Conservation (phyloP, 2,797 vertebrate genomes). For the Lagodon rhomboides region DNA sequence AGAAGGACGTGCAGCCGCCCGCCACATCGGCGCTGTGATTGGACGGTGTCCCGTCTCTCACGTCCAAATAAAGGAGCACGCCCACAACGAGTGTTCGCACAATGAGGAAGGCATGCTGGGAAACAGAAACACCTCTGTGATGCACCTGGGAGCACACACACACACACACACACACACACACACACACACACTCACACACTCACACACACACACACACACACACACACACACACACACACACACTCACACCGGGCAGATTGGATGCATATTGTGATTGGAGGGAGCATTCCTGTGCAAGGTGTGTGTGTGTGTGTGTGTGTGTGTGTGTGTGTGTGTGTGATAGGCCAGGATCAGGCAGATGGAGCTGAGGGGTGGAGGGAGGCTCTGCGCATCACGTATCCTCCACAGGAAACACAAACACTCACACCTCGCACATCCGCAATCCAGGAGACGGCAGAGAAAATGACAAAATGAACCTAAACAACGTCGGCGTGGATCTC, state of each 20-base stretch:
- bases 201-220: no score
- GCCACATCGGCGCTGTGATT: conserved; percentile 35
- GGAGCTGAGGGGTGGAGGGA: conserved; percentile 22
- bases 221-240: background rate
- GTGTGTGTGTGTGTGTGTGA: conserved; percentile 48
- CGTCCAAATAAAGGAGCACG: background rate
- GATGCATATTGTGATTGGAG: conserved; percentile 26
- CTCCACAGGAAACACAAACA: conserved; percentile 37
- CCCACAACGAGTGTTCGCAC: background rate
- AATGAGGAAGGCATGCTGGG: conserved; percentile 21
- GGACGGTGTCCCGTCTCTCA: conserved; percentile 26
- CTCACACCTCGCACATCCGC: conserved; percentile 15
- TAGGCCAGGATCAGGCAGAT: conserved; percentile 61
- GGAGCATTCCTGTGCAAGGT: conserved; percentile 38
- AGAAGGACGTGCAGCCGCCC: conserved; percentile 47
- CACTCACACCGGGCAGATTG: conserved; percentile 21
- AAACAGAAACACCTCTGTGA: conserved; percentile 19
- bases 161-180: background rate
- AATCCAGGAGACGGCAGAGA: conserved; percentile 17
- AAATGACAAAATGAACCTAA: conserved; percentile 20
- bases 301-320: conserved; percentile 48
- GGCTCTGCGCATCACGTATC: conserved; percentile 24
- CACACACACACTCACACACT: background rate
- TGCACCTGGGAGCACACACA: conserved; percentile 14
- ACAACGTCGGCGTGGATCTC: background rate